Conservation (phyloP, 2,888 invertebrate species). For the Plebejus melissa region DNA sequence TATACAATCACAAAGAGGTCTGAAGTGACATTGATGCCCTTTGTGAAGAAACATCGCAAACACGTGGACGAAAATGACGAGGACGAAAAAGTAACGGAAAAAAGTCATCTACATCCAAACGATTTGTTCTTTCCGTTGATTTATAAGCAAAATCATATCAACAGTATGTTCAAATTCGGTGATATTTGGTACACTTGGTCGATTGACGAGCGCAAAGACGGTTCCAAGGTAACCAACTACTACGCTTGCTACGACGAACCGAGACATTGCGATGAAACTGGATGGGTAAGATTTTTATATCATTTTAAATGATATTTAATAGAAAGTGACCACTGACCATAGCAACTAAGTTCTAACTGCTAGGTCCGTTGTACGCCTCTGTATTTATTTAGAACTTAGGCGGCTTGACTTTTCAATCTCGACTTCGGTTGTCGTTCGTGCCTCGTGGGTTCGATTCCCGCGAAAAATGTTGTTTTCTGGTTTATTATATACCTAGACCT, state of each 20-base stretch:
- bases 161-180: constrained; percentile 71
- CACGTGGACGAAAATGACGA: constrained; percentile 45
- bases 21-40: constrained; percentile 52
- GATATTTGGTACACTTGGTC: constrained; percentile 74
- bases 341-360: too few species aligned
- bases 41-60: constrained; percentile 48
- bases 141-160: constrained; percentile 63
- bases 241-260: constrained; percentile 70
- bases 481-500: too few species aligned
- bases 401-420: too few species aligned
- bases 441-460: too few species aligned
- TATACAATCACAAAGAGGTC: constrained; percentile 36
- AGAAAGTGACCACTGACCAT: too few species aligned
- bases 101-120: constrained; percentile 59
- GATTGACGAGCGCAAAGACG: constrained; percentile 60
- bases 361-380: too few species aligned
- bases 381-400: too few species aligned
- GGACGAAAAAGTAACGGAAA: constrained; percentile 53
- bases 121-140: constrained; percentile 68
- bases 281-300: constrained; percentile 56
- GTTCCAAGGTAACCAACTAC: constrained; percentile 61
- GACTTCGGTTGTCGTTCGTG: too few species aligned
- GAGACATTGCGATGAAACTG: constrained; percentile 67
- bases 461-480: too few species aligned
- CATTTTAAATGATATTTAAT: too few species aligned